phyloP scores from a whole-genome alignment of 2,113 vertebrate species.

The Leucoraja erinaceus region DNA sequence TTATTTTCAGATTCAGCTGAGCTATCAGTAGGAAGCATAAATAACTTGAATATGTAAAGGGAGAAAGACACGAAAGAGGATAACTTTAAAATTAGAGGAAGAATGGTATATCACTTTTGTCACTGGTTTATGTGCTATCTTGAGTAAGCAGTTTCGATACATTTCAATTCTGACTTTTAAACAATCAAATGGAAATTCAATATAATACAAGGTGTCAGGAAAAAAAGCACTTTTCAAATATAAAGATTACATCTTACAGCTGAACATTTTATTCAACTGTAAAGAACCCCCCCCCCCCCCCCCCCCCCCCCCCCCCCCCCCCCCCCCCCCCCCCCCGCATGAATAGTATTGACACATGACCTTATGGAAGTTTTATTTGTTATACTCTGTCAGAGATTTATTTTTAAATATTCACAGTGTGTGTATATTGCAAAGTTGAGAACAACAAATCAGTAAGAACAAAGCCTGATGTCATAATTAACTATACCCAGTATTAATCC shows the following conservation, averaged over 20 bases:
- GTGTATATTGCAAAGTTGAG: background rate
- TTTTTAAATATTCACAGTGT: background rate
- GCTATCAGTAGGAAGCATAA: background rate
- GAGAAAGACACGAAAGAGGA: background rate
- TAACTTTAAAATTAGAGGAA: background rate
- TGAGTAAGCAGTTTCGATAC: background rate
- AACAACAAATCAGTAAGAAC: background rate
- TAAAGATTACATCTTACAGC: background rate
- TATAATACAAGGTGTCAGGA: background rate
- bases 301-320: too few relatives aligned
- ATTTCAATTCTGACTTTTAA: background rate
- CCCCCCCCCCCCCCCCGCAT: too few relatives aligned
- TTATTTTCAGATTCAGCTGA: background rate
- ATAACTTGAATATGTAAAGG: background rate
- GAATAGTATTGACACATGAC: background rate
- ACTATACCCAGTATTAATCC: background rate
- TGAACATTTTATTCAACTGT: background rate
- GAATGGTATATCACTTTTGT: background rate
- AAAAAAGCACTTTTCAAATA: background rate
- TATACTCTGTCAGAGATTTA: background rate
- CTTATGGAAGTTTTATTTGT: background rate
- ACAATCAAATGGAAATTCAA: background rate
- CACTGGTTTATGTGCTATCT: background rate
- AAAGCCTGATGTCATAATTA: background rate
- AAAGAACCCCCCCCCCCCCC: background rate